Evolutionary conservation across 2,888 invertebrate genomes (phyloP), one percentile per base, ranked within the genome.

Genomic region (Sycophila texana): DNA sequence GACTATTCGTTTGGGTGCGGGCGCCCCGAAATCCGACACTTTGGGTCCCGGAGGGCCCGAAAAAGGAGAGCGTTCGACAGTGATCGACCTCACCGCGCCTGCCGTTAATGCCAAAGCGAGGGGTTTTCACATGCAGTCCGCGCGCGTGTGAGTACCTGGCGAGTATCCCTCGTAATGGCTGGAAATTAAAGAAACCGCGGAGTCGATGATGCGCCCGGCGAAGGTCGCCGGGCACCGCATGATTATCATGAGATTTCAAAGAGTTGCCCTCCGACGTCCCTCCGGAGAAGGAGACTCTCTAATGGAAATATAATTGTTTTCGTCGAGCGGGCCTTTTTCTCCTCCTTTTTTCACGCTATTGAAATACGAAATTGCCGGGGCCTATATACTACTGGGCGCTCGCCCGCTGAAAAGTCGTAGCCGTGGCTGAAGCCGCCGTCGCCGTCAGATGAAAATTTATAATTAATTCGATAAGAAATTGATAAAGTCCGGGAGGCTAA

Each of bases 231-330:
- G 66, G 80, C 80, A 78, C 82, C 82, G 81, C 79, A 79, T 83
- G 85, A 86, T 86, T 87, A 85, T 87, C 85, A 84, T 57, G 67
- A 84, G 83, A 87, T 84, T 84, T 84, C 82, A 83, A 86, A 83
- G 84, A 83, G 83, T 81, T 78, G 79, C 79, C 82, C 65, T 82
- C 51, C 13, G 22, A 68, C 83, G 82, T 20, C 66, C 65, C 73
- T 65, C 71, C 71, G 26, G 2, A 22, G 7, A 14, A 14, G 51
- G 13, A 10, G 51, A 47, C 79, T 81, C 83, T 82, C 86, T 87
- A 86, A 87, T 87, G 87, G 86, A 86, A 83, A 86, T 86, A 87
- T 87, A 87, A 87, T 87, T 85, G 86, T 87, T 72, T 79, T 63
- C 55, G 30, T 70, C 71, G 65, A 53, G n/a, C 58, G 39, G 55